A percentile compares a stretch with the other conserved stretches of the same genome.
These are phyloP conservation scores for Dendrocincla tyrannina DNA, from an alignment of 2,797 vertebrate genomes.

Conservation along the genomic window DNA sequence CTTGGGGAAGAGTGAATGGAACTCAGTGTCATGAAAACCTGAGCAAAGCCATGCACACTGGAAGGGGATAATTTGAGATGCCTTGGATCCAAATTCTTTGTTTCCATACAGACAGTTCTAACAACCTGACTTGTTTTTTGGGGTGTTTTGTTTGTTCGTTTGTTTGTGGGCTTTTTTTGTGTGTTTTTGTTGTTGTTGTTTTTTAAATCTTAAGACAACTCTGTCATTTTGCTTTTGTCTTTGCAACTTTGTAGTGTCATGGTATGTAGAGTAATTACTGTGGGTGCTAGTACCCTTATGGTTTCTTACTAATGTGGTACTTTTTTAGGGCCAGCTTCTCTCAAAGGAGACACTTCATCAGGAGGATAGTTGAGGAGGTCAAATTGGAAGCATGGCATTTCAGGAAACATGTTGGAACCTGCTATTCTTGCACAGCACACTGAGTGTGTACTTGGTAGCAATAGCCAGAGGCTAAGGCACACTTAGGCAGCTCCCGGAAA, in stretches of 20 bases:
- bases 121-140: background rate
- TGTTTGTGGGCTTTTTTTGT: background rate
- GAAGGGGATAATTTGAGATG: background rate
- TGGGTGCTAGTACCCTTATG: background rate
- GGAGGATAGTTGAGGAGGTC: background rate
- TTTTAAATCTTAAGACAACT: background rate
- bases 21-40: background rate
- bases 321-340: background rate
- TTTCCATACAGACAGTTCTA: background rate
- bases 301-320: background rate
- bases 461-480: background rate
- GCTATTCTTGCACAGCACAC: background rate
- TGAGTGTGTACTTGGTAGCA: accelerated
- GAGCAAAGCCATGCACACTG: background rate
- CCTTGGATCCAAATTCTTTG: background rate
- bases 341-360: background rate
- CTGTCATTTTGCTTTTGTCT: background rate
- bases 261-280: background rate
- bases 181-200: background rate
- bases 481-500: background rate
- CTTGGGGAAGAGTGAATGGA: background rate
- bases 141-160: background rate
- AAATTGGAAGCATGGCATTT: background rate
- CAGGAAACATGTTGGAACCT: background rate
- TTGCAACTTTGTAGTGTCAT: background rate